Base-by-base conservation (phyloP, 1,140 invertebrate genomes). In the Chymomyza costata region DNA sequence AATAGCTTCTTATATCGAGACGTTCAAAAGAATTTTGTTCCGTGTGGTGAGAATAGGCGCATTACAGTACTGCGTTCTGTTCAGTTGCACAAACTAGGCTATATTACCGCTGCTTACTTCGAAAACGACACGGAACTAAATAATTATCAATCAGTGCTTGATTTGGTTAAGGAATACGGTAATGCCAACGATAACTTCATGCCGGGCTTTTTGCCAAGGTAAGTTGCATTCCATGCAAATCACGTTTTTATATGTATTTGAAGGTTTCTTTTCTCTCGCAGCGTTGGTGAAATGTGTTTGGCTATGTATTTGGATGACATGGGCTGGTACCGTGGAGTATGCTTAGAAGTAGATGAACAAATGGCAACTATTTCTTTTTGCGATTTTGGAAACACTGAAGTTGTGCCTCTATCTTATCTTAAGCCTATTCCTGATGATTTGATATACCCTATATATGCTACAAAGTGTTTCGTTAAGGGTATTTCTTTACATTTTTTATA, bases 391-490 rank as follows among this genome's bases (percentile, higher is more conserved):
- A 78, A 78, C 21, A 6, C 3, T 0, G 67, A 64, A 13, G 2
- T 32, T 0, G 73, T 80, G 6, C 5, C 48, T 0, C 1, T 60
- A 0, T 8, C 54, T 0, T 15, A 25, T 1, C 17, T 78, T 0
- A 80, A 78, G 31, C 71, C 71, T 3, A 56, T 73, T 19, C 3
- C 53, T 3, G 1, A 2, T 0, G 3, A 57, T 1, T 3, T 45
- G 0, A 2, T 49, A 5, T 0, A 32, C 6, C 7, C 0, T 1
- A 5, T 60, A 0, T 49, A 52, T 16, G 47, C 73, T 18, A 80
- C 58, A 1, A 78, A 64, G 45, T 78, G 71, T 15, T 80, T 39
- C 11, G 56, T 78, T 18, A 41, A 50, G 5, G 71, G 71, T 80
- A 47, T n/a, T 30, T 32, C n/a, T n/a, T 34, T 0, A 0, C 1